A percentile compares a stretch with the other conserved stretches of the same genome.
phyloP scores from a whole-genome alignment of 1,140 invertebrate genomes.

The Chironomus striatipennis region DNA sequence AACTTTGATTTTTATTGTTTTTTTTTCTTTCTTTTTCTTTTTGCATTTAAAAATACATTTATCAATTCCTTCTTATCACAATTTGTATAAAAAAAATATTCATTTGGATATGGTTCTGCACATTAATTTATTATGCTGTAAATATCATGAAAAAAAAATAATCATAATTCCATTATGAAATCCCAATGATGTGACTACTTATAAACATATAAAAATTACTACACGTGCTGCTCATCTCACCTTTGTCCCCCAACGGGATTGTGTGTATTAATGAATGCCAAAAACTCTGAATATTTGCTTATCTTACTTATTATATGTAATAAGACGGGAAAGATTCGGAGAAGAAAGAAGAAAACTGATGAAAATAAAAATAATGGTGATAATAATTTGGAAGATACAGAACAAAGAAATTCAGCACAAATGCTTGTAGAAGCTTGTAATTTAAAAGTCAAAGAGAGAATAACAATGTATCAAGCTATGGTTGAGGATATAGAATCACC shows the following conservation, averaged over 20 bases:
- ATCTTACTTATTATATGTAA: background rate
- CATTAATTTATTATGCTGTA: conserved; percentile 20
- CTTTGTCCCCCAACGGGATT: too few species aligned
- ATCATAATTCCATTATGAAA: background rate
- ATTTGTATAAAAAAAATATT: too few species aligned
- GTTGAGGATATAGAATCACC: background rate
- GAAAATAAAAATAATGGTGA: background rate
- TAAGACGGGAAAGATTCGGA: background rate
- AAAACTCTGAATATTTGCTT: too few species aligned
- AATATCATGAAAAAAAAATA: conserved; percentile 19
- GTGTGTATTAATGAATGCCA: too few species aligned
- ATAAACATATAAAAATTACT: too few species aligned
- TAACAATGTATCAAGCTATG: background rate
- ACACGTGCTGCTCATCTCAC: too few species aligned
- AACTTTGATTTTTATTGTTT: background rate
- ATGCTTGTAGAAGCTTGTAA: conserved; percentile 2
- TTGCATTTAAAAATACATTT: background rate
- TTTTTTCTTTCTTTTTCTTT: conserved; percentile 21
- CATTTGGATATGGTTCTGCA: background rate
- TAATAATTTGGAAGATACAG: background rate
- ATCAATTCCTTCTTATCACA: too few species aligned
- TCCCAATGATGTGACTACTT: background rate
- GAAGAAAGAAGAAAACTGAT: background rate
- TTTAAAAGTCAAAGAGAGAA: conserved; percentile 11
- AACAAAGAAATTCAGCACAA: conserved; percentile 9